Evolutionary conservation across 1,140 invertebrate species (phyloP).

Genomic region (Heliothis subflexa): DNA sequence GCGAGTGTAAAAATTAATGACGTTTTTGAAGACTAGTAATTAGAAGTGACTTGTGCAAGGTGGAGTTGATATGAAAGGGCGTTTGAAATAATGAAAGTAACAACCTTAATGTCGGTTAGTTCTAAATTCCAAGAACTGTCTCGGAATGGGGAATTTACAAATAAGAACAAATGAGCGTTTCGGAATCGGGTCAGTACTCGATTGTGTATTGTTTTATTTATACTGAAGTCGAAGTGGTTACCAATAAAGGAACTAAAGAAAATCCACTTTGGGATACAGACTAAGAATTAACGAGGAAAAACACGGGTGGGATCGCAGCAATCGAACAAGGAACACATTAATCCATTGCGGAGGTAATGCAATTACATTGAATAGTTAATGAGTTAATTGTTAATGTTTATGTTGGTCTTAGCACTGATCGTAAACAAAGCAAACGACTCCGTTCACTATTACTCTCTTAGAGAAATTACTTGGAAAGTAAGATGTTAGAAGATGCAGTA

Average conservation of each 20-base stretch:
- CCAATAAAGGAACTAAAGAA: slow-evolving; percentile 27
- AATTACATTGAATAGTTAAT: slow-evolving; percentile 41
- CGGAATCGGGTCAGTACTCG: neutral
- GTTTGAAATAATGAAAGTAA: neutral
- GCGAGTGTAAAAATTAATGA: slow-evolving; percentile 24
- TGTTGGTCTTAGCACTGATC: slow-evolving; percentile 27
- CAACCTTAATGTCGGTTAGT: neutral
- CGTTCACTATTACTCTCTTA: slow-evolving; percentile 29
- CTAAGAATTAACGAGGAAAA: slow-evolving; percentile 24
- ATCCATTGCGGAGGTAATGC: slow-evolving; percentile 39
- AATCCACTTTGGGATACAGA: slow-evolving; percentile 11
- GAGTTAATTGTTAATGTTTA: slow-evolving; percentile 38
- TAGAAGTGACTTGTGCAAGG: slow-evolving; percentile 7
- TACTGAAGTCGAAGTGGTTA: slow-evolving; percentile 7
- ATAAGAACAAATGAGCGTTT: too few relatives aligned
- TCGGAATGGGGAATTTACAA: too few relatives aligned
- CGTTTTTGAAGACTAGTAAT: slow-evolving; percentile 13
- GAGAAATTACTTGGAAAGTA: slow-evolving; percentile 25
- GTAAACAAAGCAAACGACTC: slow-evolving; percentile 31
- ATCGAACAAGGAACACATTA: slow-evolving; percentile 34
- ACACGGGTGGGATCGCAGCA: slow-evolving; percentile 10
- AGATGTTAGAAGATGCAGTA: slow-evolving; percentile 15
- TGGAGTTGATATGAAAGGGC: slow-evolving; percentile 11
- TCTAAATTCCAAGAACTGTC: neutral
- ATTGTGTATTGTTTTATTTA: slow-evolving; percentile 20